Conservation (phyloP, 2,888 invertebrate species). For the Dichetophora obliterata region DNA sequence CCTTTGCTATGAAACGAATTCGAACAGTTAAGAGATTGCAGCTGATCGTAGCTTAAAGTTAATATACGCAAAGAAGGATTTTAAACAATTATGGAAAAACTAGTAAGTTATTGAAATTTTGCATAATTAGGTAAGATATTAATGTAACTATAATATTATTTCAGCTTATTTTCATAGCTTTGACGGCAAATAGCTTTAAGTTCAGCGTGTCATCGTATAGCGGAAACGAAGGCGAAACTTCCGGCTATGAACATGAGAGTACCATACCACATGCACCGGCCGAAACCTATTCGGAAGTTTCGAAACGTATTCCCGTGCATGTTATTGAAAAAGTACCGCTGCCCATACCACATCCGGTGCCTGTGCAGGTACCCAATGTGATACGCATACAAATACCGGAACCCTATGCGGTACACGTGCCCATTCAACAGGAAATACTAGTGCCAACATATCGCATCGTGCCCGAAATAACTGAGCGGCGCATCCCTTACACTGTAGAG, state of each 20-base stretch:
- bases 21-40: conserved; percentile 22
- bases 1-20: conserved; percentile 13
- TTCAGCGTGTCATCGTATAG: conserved; percentile 41
- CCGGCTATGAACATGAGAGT: conserved; percentile 34
- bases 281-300: conserved; percentile 76
- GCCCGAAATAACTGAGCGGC: conserved; percentile 79
- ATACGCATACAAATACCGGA: conserved; percentile 81
- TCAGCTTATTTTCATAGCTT: conserved; percentile 10
- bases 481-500: conserved; percentile 81
- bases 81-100: background rate
- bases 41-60: background rate
- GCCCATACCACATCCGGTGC: conserved; percentile 75
- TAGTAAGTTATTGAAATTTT: conserved; percentile 14
- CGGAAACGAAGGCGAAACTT: conserved; percentile 39
- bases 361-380: conserved; percentile 67
- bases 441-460: conserved; percentile 82
- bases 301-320: conserved; percentile 78
- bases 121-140: background rate
- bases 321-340: conserved; percentile 81
- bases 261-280: conserved; percentile 49
- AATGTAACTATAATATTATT: conserved; percentile 3
- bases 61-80: background rate
- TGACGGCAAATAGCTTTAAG: background rate
- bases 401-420: conserved; percentile 80
- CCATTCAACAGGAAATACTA: conserved; percentile 78